Evolutionary conservation across 2,113 vertebrate genomes (phyloP), one percentile per base, ranked within the genome.

Genomic region (Anarhynchus alexandrinus): DNA sequence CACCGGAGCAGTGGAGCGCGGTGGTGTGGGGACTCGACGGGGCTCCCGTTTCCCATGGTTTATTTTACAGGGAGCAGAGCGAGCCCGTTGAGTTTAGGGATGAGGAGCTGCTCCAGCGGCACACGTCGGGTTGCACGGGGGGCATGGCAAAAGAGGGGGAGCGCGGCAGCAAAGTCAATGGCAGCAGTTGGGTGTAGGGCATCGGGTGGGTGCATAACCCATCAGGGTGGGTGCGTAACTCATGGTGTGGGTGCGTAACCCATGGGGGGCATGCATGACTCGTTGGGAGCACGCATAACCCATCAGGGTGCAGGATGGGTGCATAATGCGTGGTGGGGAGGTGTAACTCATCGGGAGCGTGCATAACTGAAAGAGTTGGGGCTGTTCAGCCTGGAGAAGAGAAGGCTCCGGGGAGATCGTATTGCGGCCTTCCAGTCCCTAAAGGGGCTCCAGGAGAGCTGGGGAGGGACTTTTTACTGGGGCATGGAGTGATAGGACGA

Each of bases 61-160:
- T 43, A 5, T 62, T 19, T 61, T 34, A 19, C 25, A 22, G 62
- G 43, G 65, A 62, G 30, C 32, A 40, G 57, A 45, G 18, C 0
- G 14, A 76, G 14, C 27, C 57, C 5, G 1, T 2, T 32, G 47
- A 29, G 42, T 21, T 7, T 10, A 27, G 55, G 61, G 65, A 17
- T 54, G 40, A 15, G 1, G 49, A 59, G 58, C 38, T 18, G 59
- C 65, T 30, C 43, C 36, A 4, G 82, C 34, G n/a, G 16, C 3
- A 5, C 27, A 1, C 0, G 1, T 8, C 0, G 9, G 26, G 27
- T 4, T 65, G 12, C 0, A 0, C 7, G 7, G 42, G 3, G 0
- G 23, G 11, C 10, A 20, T 30, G 10, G 47, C 38, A 42, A 38
- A 20, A 40, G 62, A 21, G 2, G 7, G 26, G 9, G 32, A 58